A percentile compares a stretch with the other conserved stretches of the same genome.
Evolutionary conservation across 1,140 invertebrate genomes (phyloP).

Genomic region (Apis laboriosa): DNA sequence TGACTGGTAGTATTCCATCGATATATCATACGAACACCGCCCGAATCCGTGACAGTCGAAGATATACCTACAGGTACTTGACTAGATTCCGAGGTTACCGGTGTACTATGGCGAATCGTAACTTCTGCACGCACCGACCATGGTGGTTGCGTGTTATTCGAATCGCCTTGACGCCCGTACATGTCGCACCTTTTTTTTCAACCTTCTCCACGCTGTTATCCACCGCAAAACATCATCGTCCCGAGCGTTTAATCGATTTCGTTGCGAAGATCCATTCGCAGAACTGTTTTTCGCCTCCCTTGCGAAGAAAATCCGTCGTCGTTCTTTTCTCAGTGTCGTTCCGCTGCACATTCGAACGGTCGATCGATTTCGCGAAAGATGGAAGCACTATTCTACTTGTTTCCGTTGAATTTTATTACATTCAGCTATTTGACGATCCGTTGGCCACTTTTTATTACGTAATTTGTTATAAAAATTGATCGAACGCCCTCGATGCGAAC

Average conservation of each 20-base stretch:
- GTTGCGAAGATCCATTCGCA: constrained; percentile 11
- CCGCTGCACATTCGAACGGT: constrained; percentile 48
- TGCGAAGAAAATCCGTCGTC: constrained; percentile 31
- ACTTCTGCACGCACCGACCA: constrained; percentile 85
- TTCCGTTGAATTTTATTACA: not conserved
- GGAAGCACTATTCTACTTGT: not conserved
- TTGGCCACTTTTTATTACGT: not conserved
- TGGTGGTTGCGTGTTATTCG: constrained; percentile 60
- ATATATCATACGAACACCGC: constrained; percentile 81
- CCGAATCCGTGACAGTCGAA: constrained; percentile 66
- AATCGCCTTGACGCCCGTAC: constrained; percentile 58
- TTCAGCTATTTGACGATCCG: not conserved
- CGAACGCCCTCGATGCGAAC: not conserved
- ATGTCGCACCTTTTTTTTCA: constrained; percentile 50
- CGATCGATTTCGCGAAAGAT: constrained; percentile 27
- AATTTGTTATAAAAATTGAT: constrained; percentile 1
- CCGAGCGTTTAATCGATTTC: constrained; percentile 26
- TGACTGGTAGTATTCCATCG: constrained; percentile 77
- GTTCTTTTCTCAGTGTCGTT: constrained; percentile 10
- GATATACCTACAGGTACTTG: constrained; percentile 38
- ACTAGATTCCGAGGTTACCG: constrained; percentile 45
- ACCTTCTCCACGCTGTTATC: constrained; percentile 54
- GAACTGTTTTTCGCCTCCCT: not conserved
- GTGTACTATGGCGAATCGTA: constrained; percentile 79
- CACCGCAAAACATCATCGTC: constrained; percentile 54